Conservation (phyloP, 2,113 vertebrate species). For the Brachionichthys hirsutus region DNA sequence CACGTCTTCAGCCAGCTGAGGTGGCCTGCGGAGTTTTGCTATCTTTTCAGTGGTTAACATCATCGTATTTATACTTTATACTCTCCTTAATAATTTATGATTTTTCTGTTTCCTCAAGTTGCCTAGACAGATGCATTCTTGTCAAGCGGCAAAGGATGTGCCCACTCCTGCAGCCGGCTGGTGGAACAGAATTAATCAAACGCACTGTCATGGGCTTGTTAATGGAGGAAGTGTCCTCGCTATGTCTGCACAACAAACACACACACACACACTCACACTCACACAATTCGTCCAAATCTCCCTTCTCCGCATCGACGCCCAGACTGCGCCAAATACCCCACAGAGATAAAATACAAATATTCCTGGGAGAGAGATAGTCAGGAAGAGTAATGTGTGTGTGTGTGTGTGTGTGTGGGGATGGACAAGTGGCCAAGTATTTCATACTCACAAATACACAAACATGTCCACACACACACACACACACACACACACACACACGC, state of each 20-base stretch:
- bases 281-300: constrained; percentile 48
- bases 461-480: constrained; percentile 14
- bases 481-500: constrained; percentile 29
- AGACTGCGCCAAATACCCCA: constrained; percentile 44
- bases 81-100: too few relatives aligned
- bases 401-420: constrained; percentile 24
- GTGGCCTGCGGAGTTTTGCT: too few relatives aligned
- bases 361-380: constrained; percentile 35
- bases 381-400: constrained; percentile 36
- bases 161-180: constrained; percentile 16
- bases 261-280: constrained; percentile 34
- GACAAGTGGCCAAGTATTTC: constrained; percentile 43
- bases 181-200: constrained; percentile 27
- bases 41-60: too few relatives aligned
- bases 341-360: constrained; percentile 55
- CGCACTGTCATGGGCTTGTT: constrained; percentile 22
- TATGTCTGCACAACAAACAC: constrained; percentile 24
- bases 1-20: too few relatives aligned
- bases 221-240: constrained; percentile 29
- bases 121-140: too few relatives aligned
- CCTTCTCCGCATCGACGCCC: constrained; percentile 50
- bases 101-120: too few relatives aligned
- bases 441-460: constrained; percentile 13
- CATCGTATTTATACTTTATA: too few relatives aligned
- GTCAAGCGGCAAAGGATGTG: constrained; percentile 19